Evolutionary conservation across 2,113 vertebrate species (phyloP), one percentile per base, ranked within the genome.

Genomic region (Chiloscyllium plagiosum): DNA sequence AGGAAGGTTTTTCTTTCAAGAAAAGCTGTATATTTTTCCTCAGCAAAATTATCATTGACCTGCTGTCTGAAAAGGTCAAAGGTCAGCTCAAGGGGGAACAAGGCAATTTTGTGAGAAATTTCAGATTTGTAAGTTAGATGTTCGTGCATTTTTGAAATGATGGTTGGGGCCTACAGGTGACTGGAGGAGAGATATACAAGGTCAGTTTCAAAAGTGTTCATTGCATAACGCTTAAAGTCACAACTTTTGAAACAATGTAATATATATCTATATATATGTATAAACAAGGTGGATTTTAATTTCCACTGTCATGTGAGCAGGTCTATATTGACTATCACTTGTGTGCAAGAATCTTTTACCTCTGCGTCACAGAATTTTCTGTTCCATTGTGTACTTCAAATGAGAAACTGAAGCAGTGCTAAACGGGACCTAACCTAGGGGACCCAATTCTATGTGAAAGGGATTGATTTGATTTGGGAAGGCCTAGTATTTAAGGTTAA

Each of bases 31-130:
- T 94, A 72, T 29, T 95, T 76, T 72, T 52, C 94, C 26, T 72
- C 26, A 26, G 68, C 42, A 52, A 95, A 95, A 95, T 76, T 72
- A 76, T 95, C 50, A 72, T 76, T 95, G 94, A 72, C 94, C 94
- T 29, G 4, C 50, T 22, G 89, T 8, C 89, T 93, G 61, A 26
- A 90, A 90, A 90, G 87, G 87, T 65, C 89, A 92, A 69, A 94
- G 17, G n/a, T 69, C 93, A 94, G 68, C 93, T 94, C 68, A 52
- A 29, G 24, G 87, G 42, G 87, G 52, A n/a, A 61, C 10, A 24
- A 76, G 13, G 94, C 52, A 95, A 42, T 70, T 70, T 76, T 94
- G 93, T 94, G 52, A 72, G 94, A 37, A 95, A 95, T 95, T 95
- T 95, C 94, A 72, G 94, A 47, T 68, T 95, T 33, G 68, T 68